Evolutionary conservation across 2,888 invertebrate genomes (phyloP).

Genomic region (Rosalia funebris): DNA sequence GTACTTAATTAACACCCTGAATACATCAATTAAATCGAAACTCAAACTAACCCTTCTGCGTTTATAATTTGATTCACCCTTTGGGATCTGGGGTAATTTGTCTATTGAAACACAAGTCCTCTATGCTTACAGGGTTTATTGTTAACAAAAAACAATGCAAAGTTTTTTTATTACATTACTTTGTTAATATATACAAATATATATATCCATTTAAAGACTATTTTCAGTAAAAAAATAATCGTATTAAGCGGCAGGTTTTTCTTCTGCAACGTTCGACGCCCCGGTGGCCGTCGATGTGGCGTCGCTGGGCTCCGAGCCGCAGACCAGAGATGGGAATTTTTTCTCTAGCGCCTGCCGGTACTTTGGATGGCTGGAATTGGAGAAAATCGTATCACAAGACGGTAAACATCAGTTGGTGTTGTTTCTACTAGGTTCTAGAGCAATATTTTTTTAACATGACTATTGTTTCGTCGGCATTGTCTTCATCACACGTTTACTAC

Average conservation of each 20-base stretch:
- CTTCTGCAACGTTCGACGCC: conserved; percentile 73
- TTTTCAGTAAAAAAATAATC: conserved; percentile 9
- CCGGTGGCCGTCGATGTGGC: conserved; percentile 75
- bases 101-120: too few species aligned
- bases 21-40: too few species aligned
- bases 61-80: too few species aligned
- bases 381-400: not conserved
- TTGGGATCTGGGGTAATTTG: too few species aligned
- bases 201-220: conserved; percentile 31
- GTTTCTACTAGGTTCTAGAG: too few species aligned
- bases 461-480: too few species aligned
- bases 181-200: conserved; percentile 37
- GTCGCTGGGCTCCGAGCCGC: conserved; percentile 71
- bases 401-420: not conserved
- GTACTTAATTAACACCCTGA: too few species aligned
- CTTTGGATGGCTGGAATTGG: conserved; percentile 75
- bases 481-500: too few species aligned
- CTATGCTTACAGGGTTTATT: conserved; percentile 52
- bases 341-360: conserved; percentile 80
- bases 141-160: conserved; percentile 47
- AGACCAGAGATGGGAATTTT: conserved; percentile 81
- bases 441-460: too few species aligned
- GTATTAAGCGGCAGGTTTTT: conserved; percentile 71
- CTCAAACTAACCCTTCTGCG: too few species aligned
- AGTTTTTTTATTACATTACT: conserved; percentile 29